phyloP scores from a whole-genome alignment of 2,888 invertebrate genomes.

The Drosophila antonietae region DNA sequence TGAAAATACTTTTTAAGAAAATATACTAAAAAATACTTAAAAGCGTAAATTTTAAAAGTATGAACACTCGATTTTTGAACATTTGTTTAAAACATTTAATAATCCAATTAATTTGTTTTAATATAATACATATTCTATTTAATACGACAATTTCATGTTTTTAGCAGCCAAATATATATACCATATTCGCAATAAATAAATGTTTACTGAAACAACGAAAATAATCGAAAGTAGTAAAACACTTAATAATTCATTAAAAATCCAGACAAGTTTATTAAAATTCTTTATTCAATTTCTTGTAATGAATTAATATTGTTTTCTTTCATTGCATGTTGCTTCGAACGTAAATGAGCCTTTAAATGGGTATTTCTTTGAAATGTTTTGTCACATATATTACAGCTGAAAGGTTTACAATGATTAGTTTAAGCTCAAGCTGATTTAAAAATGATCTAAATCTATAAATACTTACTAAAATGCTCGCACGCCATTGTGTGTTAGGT shows the following conservation, averaged over 20 bases:
- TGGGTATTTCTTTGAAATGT: constrained; percentile 67
- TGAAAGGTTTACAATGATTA: constrained; percentile 8
- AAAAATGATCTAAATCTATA: neutral
- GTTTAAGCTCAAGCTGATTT: neutral
- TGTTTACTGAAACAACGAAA: too few species aligned
- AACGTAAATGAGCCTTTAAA: constrained; percentile 61
- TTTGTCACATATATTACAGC: constrained; percentile 56
- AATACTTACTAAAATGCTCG: constrained; percentile 57
- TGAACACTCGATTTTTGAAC: neutral
- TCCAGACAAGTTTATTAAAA: too few species aligned
- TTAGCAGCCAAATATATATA: too few species aligned
- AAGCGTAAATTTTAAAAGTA: neutral
- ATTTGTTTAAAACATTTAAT: neutral
- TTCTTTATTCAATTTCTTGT: neutral
- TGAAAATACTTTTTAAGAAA: constrained; percentile 9
- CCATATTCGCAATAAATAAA: too few species aligned
- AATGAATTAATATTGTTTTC: constrained; percentile 4
- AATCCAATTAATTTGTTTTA: too few species aligned
- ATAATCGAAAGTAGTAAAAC: too few species aligned
- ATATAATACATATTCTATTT: too few species aligned
- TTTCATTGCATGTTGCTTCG: constrained; percentile 49
- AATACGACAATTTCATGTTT: too few species aligned
- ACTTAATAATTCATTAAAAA: neutral
- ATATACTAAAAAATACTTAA: constrained; percentile 1
- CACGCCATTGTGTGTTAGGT: constrained; percentile 59